Conservation (phyloP, 2,888 invertebrate genomes). For the Cetonia aurata region DNA sequence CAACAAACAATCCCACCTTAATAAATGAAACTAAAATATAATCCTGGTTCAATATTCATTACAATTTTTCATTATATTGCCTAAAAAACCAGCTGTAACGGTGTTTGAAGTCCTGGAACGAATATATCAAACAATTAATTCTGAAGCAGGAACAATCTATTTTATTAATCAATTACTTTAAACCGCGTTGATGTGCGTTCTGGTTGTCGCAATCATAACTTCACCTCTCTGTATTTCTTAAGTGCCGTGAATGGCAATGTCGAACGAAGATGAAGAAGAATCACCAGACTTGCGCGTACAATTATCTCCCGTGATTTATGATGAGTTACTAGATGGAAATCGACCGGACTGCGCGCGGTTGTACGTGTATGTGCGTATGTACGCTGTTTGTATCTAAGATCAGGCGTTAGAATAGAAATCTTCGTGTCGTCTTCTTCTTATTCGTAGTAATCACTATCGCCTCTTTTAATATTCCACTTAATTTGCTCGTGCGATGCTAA, state of each 20-base stretch:
- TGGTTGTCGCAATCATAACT: background rate
- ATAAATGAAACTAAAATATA: too few species aligned
- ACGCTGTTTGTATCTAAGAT: too few species aligned
- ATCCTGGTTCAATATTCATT: too few species aligned
- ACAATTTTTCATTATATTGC: too few species aligned
- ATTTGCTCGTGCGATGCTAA: constrained; percentile 6
- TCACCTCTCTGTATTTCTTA: background rate
- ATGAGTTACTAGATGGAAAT: constrained; percentile 40
- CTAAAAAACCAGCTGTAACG: background rate
- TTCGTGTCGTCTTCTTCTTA: constrained; percentile 32
- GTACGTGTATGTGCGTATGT: background rate
- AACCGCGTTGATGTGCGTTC: constrained; percentile 5
- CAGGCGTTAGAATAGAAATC: constrained; percentile 36
- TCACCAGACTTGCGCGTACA: constrained; percentile 14
- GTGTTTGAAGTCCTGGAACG: constrained; percentile 7
- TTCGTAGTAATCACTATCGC: background rate
- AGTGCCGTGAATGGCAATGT: constrained; percentile 10
- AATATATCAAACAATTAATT: constrained; percentile 21
- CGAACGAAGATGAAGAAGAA: constrained; percentile 12
- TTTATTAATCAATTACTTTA: constrained; percentile 43
- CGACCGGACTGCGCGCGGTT: constrained; percentile 26
- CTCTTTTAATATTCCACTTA: constrained; percentile 18
- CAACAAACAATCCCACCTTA: background rate
- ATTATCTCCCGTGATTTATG: constrained; percentile 43
- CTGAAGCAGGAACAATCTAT: background rate